A percentile compares a stretch with the other conserved stretches of the same genome.
phyloP scores from a whole-genome alignment of 2,888 invertebrate genomes.

The Lasioglossum marginatum region DNA sequence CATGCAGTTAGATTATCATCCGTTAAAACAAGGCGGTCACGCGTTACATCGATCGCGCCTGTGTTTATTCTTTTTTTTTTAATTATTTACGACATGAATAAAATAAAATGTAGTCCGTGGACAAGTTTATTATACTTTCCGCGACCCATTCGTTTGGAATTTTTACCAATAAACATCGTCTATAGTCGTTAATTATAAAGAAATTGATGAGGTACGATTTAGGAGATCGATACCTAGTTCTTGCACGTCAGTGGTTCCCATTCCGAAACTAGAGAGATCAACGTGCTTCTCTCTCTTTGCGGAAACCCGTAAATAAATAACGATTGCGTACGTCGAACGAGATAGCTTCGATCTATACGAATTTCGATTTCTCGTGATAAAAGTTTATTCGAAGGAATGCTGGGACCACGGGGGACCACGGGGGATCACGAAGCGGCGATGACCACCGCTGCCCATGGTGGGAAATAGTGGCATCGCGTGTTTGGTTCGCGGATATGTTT shows the following conservation, averaged over 20 bases:
- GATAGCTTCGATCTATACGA: not conserved
- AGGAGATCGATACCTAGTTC: not conserved
- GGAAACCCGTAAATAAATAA: not conserved
- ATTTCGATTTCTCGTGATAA: not conserved
- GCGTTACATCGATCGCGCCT: not conserved
- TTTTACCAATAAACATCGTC: not conserved
- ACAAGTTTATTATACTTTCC: conserved; percentile 1
- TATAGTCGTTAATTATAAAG: not conserved
- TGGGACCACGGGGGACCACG: not conserved
- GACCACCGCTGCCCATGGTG: conserved; percentile 10
- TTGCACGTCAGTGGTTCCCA: conserved; percentile 2
- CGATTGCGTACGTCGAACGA: not conserved
- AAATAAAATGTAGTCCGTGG: not conserved
- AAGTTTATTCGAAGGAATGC: not conserved
- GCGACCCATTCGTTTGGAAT: not conserved
- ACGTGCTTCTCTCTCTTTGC: not conserved
- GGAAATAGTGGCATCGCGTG: conserved; percentile 57
- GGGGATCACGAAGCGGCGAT: not conserved
- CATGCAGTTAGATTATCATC: not conserved
- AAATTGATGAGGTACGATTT: conserved; percentile 24
- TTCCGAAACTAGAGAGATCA: not conserved
- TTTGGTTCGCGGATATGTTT: conserved; percentile 50
- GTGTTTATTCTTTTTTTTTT: not conserved
- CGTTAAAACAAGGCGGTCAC: not conserved
- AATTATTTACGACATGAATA: not conserved